phyloP scores from a whole-genome alignment of 2,888 invertebrate species.

The Himalopsyche japonica region DNA sequence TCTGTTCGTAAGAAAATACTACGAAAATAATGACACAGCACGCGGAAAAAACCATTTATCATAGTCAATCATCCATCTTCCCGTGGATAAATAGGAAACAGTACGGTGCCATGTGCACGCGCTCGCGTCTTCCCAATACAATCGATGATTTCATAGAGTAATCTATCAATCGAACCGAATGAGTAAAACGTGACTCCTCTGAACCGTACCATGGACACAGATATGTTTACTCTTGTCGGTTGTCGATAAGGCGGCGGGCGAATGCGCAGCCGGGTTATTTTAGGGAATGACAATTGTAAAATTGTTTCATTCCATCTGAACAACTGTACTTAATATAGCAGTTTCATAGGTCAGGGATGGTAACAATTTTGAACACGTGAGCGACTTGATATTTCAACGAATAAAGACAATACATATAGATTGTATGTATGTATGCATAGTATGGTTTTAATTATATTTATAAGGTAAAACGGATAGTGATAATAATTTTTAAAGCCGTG shows the following conservation, averaged over 20 bases:
- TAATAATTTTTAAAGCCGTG: no score
- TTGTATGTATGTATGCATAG: no score
- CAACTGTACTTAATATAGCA: no score
- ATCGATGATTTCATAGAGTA: neutral
- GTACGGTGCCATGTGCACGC: neutral
- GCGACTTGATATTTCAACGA: no score
- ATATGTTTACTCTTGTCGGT: neutral
- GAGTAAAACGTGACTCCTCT: neutral
- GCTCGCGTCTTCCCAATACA: neutral
- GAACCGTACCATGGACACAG: neutral
- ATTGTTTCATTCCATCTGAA: neutral
- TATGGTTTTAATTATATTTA: no score
- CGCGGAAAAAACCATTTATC: neutral
- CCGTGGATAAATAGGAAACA: neutral
- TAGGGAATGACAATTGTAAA: neutral
- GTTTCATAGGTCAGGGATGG: no score
- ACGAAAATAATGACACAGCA: neutral
- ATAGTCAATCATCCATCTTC: neutral
- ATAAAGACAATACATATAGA: no score
- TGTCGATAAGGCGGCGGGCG: neutral
- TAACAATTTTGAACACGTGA: no score
- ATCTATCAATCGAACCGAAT: neutral
- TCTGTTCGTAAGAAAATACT: neutral
- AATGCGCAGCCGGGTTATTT: neutral
- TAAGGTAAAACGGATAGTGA: no score